Percentiles rank a stretch among this genome's conserved stretches.
Conservation (phyloP, 2,888 invertebrate species). For the Cataglyphis livida region DNA sequence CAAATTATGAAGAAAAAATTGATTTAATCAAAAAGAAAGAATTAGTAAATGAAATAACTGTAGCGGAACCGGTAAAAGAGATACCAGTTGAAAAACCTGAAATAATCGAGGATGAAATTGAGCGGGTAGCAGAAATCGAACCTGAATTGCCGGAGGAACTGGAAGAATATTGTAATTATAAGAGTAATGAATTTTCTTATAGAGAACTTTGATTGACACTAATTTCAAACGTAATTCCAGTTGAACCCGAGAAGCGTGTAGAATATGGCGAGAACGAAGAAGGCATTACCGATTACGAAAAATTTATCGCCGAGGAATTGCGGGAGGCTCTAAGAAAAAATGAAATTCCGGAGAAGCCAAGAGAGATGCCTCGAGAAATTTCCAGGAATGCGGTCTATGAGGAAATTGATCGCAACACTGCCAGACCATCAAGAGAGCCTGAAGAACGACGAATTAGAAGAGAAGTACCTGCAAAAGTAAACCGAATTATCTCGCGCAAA, state of each 20-base stretch:
- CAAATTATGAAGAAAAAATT: neutral
- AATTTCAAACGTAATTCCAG: slow-evolving; percentile 27
- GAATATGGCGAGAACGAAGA: slow-evolving; percentile 7
- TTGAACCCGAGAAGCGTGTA: neutral
- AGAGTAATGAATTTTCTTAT: neutral
- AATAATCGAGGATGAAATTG: neutral
- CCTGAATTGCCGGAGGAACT: neutral
- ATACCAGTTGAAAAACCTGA: neutral
- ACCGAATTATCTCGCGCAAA: neutral
- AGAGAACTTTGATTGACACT: neutral
- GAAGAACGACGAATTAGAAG: neutral
- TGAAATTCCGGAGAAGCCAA: slow-evolving; percentile 36
- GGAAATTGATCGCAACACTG: slow-evolving; percentile 27
- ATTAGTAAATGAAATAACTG: neutral
- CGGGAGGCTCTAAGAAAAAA: slow-evolving; percentile 3
- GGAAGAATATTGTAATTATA: slow-evolving; percentile 28
- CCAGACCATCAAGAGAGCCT: neutral
- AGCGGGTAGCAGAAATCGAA: neutral
- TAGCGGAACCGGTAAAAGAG: neutral
- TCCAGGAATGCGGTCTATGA: slow-evolving; percentile 4
- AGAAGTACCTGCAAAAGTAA: neutral
- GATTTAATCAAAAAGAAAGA: neutral
- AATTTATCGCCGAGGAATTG: slow-evolving; percentile 41
- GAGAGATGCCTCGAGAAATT: slow-evolving; percentile 11
- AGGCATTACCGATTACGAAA: slow-evolving; percentile 28